Evolutionary conservation across 2,888 invertebrate genomes (phyloP), one percentile per base, ranked within the genome.

Genomic region (Sipunculus nudus): DNA sequence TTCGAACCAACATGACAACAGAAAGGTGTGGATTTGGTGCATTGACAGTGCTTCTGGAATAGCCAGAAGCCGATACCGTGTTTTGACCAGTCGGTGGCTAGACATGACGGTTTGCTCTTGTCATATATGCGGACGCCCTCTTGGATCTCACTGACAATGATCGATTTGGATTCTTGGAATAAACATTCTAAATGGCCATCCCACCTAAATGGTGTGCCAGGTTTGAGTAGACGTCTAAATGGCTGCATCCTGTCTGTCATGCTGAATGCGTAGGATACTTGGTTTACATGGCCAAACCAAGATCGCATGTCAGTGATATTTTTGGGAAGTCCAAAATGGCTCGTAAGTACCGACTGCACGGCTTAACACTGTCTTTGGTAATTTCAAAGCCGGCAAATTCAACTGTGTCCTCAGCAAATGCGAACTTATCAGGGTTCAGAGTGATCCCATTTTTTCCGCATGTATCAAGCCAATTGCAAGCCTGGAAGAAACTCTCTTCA

Each of bases 31-130:
- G 39, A 43, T 4, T 31, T 29, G 1, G 55, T 6, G 55, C 68
- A 73, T 3, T 45, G 8, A 31, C 68, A 28, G 50, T 68, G 71
- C 40, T 71, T 70, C 29, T 72, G 72, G 6, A 72, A 65, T 8
- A 72, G 31, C 67, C 70, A 73, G 50, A 65, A 72, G 2, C 70
- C 68, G 39, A 71, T 63, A 3, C 72, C 65, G 25, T 65, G 61
- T 53, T 65, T 71, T 10, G 68, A 70, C 70, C 72, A 75, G 54
- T 75, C 72, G 3, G 74, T 74, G 1, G 69, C 70, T 21, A 74
- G 59, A 63, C 74, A 72, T 8, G 70, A 70, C 6, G 71, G 71
- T 59, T 63, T 72, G 31, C 31, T 50, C 21, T 61, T 50, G 63
- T 71, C 68, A 53, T 70, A 71, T 35, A 72, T 74, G 13, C 43